Conservation (phyloP, 2,888 invertebrate species). For the Callyntrura guangdongensis region DNA sequence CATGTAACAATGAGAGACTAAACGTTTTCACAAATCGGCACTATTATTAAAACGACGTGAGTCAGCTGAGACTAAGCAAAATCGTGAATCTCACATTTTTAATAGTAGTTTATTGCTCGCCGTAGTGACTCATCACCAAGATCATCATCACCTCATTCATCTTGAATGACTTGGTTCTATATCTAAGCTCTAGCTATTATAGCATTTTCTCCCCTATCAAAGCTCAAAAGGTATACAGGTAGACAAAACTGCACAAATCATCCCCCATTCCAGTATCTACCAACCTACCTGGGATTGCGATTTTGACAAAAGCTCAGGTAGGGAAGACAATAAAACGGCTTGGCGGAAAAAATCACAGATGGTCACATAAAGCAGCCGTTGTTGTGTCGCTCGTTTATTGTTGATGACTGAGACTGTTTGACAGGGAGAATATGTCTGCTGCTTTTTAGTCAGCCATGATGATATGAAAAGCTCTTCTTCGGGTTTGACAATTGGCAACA, state of each 20-base stretch:
- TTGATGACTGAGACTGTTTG: slow-evolving; percentile 8
- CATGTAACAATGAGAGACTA: slow-evolving; percentile 16
- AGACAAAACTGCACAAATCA: too few relatives aligned
- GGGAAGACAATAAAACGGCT: background rate
- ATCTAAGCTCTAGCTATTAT: too few relatives aligned
- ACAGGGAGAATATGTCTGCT: slow-evolving; percentile 35
- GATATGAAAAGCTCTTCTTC: background rate
- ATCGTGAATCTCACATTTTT: slow-evolving; percentile 56
- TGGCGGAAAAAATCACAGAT: slow-evolving; percentile 3
- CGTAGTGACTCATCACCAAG: slow-evolving; percentile 53
- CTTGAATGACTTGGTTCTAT: too few relatives aligned
- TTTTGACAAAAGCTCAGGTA: slow-evolving; percentile 15
- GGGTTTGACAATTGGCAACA: slow-evolving; percentile 39
- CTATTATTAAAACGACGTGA: background rate
- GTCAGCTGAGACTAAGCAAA: slow-evolving; percentile 46
- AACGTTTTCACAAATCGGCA: slow-evolving; percentile 5
- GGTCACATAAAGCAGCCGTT: slow-evolving; percentile 25
- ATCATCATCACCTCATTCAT: too few relatives aligned
- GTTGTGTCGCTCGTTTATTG: background rate
- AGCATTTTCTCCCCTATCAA: too few relatives aligned
- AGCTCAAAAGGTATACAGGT: too few relatives aligned
- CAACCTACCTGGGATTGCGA: background rate
- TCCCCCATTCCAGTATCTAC: background rate
- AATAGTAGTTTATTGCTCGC: slow-evolving; percentile 9
- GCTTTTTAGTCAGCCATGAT: too few relatives aligned